phyloP scores from a whole-genome alignment of 2,797 vertebrate genomes.

The Myripristis jacobus region DNA sequence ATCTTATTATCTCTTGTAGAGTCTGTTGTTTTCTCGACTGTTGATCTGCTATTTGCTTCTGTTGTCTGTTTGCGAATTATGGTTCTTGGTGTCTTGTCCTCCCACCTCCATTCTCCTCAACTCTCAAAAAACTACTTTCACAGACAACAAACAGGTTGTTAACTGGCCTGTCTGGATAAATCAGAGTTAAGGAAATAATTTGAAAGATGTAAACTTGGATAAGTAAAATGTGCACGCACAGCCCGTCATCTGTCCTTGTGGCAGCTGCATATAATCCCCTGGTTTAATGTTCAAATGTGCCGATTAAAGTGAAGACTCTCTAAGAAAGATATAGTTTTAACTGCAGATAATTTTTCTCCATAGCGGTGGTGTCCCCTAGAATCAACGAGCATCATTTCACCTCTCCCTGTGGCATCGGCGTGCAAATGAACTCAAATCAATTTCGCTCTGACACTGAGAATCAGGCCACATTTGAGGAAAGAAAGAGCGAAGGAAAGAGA shows the following conservation, averaged over 20 bases:
- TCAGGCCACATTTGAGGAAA: slow-evolving; percentile 64
- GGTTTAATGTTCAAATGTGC: background rate
- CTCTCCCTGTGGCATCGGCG: slow-evolving; percentile 69
- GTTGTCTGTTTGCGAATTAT: too few species aligned
- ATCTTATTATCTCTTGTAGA: too few species aligned
- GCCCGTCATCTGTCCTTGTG: background rate
- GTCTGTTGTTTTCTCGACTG: background rate
- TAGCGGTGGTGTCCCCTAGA: slow-evolving; percentile 22
- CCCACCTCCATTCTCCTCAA: too few species aligned
- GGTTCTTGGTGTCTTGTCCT: too few species aligned
- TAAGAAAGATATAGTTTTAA: slow-evolving; percentile 25
- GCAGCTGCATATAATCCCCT: background rate
- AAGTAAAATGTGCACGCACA: background rate
- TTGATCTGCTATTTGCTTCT: background rate
- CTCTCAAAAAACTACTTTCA: too few species aligned
- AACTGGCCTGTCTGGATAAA: background rate
- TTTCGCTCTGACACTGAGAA: slow-evolving; percentile 71
- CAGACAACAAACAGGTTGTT: too few species aligned
- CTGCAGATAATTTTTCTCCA: slow-evolving; percentile 20
- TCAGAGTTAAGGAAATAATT: background rate
- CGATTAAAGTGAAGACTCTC: background rate
- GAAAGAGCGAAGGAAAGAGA: slow-evolving; percentile 23
- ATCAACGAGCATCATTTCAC: slow-evolving; percentile 57
- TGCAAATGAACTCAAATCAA: slow-evolving; percentile 79
- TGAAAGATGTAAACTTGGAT: background rate